A percentile compares a stretch with the other conserved stretches of the same genome.
phyloP scores from a whole-genome alignment of 2,888 invertebrate genomes.

The Blastobasis lacticolella region DNA sequence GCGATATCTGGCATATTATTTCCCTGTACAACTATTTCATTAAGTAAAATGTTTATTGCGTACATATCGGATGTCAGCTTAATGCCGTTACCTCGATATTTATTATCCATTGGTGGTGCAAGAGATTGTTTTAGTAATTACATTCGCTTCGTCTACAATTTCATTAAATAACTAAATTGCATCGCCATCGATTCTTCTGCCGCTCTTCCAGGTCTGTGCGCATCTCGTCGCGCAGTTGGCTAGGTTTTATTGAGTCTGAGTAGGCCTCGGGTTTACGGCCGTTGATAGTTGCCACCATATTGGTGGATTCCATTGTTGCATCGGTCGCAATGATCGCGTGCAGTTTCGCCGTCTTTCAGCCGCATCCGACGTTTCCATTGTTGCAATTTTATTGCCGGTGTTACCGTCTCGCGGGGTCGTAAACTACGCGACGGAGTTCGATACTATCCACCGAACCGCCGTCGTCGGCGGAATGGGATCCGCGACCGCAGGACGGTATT shows the following conservation, averaged over 20 bases:
- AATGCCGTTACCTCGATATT: conserved; percentile 13
- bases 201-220: background rate
- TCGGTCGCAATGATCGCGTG: conserved; percentile 64
- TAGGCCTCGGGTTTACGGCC: conserved; percentile 43
- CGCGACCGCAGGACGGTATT: conserved; percentile 61
- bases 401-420: conserved; percentile 66
- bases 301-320: conserved; percentile 68
- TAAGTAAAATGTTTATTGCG: conserved; percentile 22
- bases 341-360: conserved; percentile 64
- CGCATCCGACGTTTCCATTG: conserved; percentile 70
- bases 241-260: conserved; percentile 39
- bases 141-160: conserved; percentile 23
- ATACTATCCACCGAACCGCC: conserved; percentile 56
- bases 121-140: conserved; percentile 27
- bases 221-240: conserved; percentile 20
- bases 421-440: conserved; percentile 63
- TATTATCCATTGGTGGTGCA: conserved; percentile 7
- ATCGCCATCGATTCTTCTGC: conserved; percentile 9
- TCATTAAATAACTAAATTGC: conserved; percentile 17
- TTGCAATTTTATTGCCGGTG: conserved; percentile 71
- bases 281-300: conserved; percentile 66
- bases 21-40: conserved; percentile 12
- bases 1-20: conserved; percentile 17
- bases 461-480: conserved; percentile 54
- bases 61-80: conserved; percentile 13